Base-by-base conservation (phyloP, 2,113 vertebrate genomes). In the Dasyurus viverrinus region DNA sequence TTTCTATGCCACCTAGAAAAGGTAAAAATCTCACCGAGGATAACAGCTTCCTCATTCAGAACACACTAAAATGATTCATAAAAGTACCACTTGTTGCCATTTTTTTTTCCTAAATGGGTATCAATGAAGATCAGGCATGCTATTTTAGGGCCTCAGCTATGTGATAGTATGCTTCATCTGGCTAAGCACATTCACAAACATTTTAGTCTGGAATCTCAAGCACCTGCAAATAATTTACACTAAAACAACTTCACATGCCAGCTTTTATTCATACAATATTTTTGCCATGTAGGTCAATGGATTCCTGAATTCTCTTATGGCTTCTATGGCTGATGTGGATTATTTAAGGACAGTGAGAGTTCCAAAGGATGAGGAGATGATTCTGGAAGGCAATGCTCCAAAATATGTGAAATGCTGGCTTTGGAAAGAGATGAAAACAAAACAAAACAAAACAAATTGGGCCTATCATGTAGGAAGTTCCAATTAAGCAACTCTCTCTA, bases 381-480 rank as follows among this genome's bases (percentile, higher is more conserved):
- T 55, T 94, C 93, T 96, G 76, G 19, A 27, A 89, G 36, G 93
- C n/a, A 92, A 90, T 60, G n/a, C 84, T 94, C 89, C 52, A 54
- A 96, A 96, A 95, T 89, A 53, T 94, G 92, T 42, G 84, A 91
- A 91, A 94, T 84, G 50, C 54, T 95, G 47, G 9, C 48, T n/a
- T 93, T 94, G 50, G 92, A n/a, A 92, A 76, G 57, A 25, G 46
- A 93, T 94, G 96, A 94, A 97, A 89, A 55, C 50, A 92, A 89
- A 91, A 47, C 47, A 47, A 47, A 47, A 47, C 47, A 47, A 47
- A 47, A 47, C 94, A 93, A 94, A 97, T 54, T 42, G 6, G 68
- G 42, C 19, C 68, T 84, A 12, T 68, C 60, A 68, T 36, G 0
- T 30, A n/a, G 14, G 14, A 3, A n/a, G 36, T 3, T n/a, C 60